phyloP scores from a whole-genome alignment of 2,113 vertebrate species.

The Cercopithecus mona region DNA sequence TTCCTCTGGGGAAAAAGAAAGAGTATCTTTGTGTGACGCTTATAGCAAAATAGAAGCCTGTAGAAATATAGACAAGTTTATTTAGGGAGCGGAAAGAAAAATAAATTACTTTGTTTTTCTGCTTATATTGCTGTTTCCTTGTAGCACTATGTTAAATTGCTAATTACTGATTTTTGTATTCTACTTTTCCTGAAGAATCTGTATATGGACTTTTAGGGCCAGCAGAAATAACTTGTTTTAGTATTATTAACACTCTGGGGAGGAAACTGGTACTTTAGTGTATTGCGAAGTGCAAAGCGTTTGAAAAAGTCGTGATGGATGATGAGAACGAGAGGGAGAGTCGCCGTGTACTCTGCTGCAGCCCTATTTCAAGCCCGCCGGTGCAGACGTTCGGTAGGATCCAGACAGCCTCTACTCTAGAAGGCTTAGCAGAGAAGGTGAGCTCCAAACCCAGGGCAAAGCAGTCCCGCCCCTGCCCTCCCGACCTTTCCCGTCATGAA shows the following conservation, averaged over 20 bases:
- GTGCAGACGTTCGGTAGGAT: conserved; percentile 49
- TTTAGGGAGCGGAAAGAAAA: conserved; percentile 47
- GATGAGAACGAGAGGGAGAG: conserved; percentile 36
- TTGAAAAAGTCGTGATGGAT: not conserved
- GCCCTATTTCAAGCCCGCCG: conserved; percentile 43
- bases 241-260: conserved; percentile 35
- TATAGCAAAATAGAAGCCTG: not conserved
- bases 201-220: not conserved
- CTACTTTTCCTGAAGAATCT: conserved; percentile 44
- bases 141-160: not conserved
- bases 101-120: conserved; percentile 31
- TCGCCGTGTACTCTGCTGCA: conserved; percentile 51
- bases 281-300: conserved; percentile 69
- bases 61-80: not conserved
- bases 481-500: fast-evolving
- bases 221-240: conserved; percentile 35
- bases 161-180: conserved; percentile 35
- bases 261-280: conserved; percentile 67
- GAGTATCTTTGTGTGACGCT: conserved; percentile 11
- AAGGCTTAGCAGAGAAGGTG: not conserved
- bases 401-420: not conserved
- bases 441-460: not conserved
- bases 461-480: not conserved
- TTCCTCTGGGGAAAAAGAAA: conserved; percentile 38
- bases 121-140: not conserved